Percentiles rank a stretch among this genome's conserved stretches.
Evolutionary conservation across 2,113 vertebrate species (phyloP).

Genomic region (Onychostoma macrolepis): DNA sequence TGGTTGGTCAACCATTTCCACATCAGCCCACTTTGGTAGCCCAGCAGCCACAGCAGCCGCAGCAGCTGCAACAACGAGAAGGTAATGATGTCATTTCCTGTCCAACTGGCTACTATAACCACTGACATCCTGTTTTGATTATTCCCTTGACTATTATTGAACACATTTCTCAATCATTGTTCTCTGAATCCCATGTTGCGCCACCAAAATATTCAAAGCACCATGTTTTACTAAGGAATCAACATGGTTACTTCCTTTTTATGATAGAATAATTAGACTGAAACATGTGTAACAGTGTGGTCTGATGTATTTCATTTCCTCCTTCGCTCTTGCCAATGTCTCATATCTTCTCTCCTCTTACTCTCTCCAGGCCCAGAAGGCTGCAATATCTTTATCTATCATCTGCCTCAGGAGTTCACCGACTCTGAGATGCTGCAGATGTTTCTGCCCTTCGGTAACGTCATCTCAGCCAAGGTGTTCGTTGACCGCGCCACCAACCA

Average conservation of each 20-base stretch:
- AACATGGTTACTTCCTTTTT: neutral
- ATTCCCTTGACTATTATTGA: neutral
- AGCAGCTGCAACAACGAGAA: constrained; percentile 89
- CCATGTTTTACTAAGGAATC: neutral
- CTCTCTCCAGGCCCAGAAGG: constrained; percentile 87
- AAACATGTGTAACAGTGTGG: neutral
- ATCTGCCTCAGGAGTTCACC: constrained; percentile 97
- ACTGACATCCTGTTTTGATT: constrained; percentile 28
- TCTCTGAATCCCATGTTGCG: neutral
- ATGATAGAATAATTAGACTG: neutral
- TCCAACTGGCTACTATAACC: neutral
- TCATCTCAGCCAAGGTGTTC: constrained; percentile 97
- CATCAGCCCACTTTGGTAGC: constrained; percentile 86
- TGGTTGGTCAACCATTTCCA: constrained; percentile 90
- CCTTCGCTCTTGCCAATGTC: constrained; percentile 17
- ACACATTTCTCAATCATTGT: neutral
- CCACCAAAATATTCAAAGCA: neutral
- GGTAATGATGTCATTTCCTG: constrained; percentile 69
- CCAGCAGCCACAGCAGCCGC: constrained; percentile 86
- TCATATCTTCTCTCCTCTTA: neutral
- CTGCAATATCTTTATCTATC: constrained; percentile 99
- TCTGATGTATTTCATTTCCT: neutral
- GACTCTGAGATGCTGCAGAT: constrained; percentile 96
- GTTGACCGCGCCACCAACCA: constrained; percentile 97
- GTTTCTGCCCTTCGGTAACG: constrained; percentile 95